Conservation (phyloP, 2,888 invertebrate genomes). For the Matsumyia berberina region DNA sequence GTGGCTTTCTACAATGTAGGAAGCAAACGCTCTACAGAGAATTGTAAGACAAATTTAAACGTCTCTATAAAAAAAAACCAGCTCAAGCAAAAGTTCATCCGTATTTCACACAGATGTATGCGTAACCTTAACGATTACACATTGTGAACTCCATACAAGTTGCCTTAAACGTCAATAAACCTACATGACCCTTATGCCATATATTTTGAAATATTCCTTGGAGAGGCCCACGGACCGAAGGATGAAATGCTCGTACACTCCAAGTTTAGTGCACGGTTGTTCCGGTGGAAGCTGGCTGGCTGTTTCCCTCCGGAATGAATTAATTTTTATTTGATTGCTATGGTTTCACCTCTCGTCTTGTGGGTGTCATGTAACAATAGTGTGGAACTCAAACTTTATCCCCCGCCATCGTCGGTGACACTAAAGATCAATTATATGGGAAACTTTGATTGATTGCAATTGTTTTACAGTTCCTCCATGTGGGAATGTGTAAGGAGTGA, state of each 20-base stretch:
- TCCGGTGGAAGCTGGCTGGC: neutral
- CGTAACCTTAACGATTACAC: conserved; percentile 14
- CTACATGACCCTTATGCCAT: conserved; percentile 40
- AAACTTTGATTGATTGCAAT: conserved; percentile 78
- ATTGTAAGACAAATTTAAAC: no score
- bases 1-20: no score
- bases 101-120: neutral
- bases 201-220: conserved; percentile 11
- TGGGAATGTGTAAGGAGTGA: neutral
- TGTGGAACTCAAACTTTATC: conserved; percentile 39
- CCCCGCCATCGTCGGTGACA: conserved; percentile 63
- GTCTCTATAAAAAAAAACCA: conserved; percentile 1
- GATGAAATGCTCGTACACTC: conserved; percentile 22
- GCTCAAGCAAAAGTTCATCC: neutral
- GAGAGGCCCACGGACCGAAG: neutral
- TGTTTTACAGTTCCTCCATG: neutral
- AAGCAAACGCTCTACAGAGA: no score
- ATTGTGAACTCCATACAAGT: neutral
- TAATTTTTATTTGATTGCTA: conserved; percentile 49
- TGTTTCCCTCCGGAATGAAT: conserved; percentile 22
- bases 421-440: conserved; percentile 77
- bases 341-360: conserved; percentile 17
- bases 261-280: conserved; percentile 4
- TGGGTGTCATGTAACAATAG: conserved; percentile 21
- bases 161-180: conserved; percentile 38